Conservation (phyloP, 2,797 vertebrate species). For the Adrianichthys oophorus region DNA sequence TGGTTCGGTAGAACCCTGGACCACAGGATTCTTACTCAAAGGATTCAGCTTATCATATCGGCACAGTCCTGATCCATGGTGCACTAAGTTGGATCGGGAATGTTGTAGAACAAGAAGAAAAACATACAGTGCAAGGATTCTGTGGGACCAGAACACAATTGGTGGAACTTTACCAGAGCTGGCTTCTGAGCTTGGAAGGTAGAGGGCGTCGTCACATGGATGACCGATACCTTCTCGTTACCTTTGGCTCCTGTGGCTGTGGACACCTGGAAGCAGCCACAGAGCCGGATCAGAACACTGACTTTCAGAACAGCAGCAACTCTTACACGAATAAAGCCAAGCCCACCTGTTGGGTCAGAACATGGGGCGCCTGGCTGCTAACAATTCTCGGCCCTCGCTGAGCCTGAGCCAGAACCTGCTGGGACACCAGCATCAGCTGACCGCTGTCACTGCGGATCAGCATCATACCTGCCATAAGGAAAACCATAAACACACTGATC, state of each 20-base stretch:
- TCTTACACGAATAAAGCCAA: not conserved
- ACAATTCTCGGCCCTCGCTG: slow-evolving; percentile 63
- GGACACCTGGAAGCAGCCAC: slow-evolving; percentile 68
- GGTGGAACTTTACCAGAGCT: slow-evolving; percentile 44
- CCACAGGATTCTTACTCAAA: no score
- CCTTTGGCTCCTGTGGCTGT: slow-evolving; percentile 73
- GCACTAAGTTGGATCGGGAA: no score
- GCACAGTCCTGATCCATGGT: no score
- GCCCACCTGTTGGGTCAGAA: slow-evolving; percentile 63
- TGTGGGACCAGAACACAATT: no score
- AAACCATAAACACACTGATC: not conserved
- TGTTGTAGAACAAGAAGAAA: no score
- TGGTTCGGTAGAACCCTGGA: no score
- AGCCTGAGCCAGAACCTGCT: slow-evolving; percentile 84
- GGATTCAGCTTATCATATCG: no score
- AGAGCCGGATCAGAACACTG: slow-evolving; percentile 1
- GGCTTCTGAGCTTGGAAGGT: slow-evolving; percentile 46
- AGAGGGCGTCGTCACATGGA: slow-evolving; percentile 62
- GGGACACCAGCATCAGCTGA: slow-evolving; percentile 92
- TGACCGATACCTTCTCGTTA: slow-evolving; percentile 71
- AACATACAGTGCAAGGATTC: no score
- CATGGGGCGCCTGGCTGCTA: slow-evolving; percentile 30
- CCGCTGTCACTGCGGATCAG: slow-evolving; percentile 90
- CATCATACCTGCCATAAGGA: slow-evolving; percentile 82
- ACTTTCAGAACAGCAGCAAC: not conserved